These are phyloP conservation scores for Alligator mississippiensis DNA, from an alignment of 2,113 vertebrate species.

Conservation along the genomic window DNA sequence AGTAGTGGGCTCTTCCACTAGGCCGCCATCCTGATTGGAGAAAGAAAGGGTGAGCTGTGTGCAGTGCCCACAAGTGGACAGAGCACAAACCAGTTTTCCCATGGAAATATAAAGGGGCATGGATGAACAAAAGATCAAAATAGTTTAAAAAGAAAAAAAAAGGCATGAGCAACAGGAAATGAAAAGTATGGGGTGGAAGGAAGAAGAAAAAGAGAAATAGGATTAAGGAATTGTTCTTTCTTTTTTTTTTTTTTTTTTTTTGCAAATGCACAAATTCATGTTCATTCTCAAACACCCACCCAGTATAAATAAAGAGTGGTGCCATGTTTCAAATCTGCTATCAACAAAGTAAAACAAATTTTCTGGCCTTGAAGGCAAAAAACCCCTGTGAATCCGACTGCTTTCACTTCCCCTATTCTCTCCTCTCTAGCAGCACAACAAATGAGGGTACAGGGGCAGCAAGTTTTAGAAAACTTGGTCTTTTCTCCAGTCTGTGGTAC, in stretches of 20 bases:
- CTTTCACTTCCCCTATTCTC: background rate
- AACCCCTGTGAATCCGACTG: background rate
- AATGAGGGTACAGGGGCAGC: background rate
- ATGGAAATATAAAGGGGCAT: constrained; percentile 36
- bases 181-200: constrained; percentile 62
- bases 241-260: background rate
- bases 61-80: constrained; percentile 60
- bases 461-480: background rate
- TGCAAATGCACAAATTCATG: background rate
- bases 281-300: background rate
- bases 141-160: constrained; percentile 6
- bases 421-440: background rate
- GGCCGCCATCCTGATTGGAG: constrained; percentile 92
- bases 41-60: constrained; percentile 83
- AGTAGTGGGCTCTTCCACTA: constrained; percentile 95
- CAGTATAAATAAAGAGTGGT: background rate
- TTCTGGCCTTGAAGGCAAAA: background rate
- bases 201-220: constrained; percentile 77
- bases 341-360: background rate
- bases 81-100: constrained; percentile 68
- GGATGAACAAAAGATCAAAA: constrained; percentile 53
- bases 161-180: constrained; percentile 43
- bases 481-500: background rate
- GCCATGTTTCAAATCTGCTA: background rate
- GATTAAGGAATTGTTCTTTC: constrained; percentile 62